Percentiles rank a stretch among this genome's conserved stretches.
Evolutionary conservation across 1,140 invertebrate species (phyloP).

Genomic region (Drosophila subobscura): DNA sequence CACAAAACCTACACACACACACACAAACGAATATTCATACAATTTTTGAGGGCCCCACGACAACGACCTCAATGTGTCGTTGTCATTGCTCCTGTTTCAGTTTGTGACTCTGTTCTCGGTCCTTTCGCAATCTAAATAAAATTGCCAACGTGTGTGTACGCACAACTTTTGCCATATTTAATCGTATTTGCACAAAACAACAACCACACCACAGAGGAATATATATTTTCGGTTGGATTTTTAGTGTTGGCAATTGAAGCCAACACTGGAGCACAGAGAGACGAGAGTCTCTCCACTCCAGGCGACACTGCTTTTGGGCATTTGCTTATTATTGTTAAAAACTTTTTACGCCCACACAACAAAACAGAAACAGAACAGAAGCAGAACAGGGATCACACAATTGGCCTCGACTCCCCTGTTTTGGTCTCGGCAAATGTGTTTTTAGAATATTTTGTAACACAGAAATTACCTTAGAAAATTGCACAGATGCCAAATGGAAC

Average conservation of each 20-base stretch:
- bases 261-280: slow-evolving; percentile 19
- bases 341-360: slow-evolving; percentile 72
- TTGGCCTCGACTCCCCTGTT: slow-evolving; percentile 35
- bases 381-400: slow-evolving; percentile 33
- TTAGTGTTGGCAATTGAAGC: slow-evolving; percentile 48
- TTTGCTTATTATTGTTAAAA: slow-evolving; percentile 80
- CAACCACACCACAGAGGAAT: slow-evolving; percentile 30
- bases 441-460: slow-evolving; percentile 63
- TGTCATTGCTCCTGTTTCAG: slow-evolving; percentile 35
- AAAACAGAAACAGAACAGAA: slow-evolving; percentile 17
- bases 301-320: slow-evolving; percentile 55
- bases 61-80: slow-evolving; percentile 58
- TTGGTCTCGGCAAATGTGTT: slow-evolving; percentile 52
- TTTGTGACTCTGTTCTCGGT: slow-evolving; percentile 56
- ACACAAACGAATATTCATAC: slow-evolving; percentile 6
- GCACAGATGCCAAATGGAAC: slow-evolving; percentile 33
- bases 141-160: slow-evolving; percentile 76
- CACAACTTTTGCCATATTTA: slow-evolving; percentile 82
- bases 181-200: slow-evolving; percentile 68
- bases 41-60: slow-evolving; percentile 49
- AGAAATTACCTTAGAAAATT: slow-evolving; percentile 56
- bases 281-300: slow-evolving; percentile 36
- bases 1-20: slow-evolving; percentile 29
- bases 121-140: slow-evolving; percentile 76
- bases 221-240: slow-evolving; percentile 28